These are phyloP conservation scores for Drosophila birchii DNA, from an alignment of 2,888 invertebrate species.

Conservation along the genomic window DNA sequence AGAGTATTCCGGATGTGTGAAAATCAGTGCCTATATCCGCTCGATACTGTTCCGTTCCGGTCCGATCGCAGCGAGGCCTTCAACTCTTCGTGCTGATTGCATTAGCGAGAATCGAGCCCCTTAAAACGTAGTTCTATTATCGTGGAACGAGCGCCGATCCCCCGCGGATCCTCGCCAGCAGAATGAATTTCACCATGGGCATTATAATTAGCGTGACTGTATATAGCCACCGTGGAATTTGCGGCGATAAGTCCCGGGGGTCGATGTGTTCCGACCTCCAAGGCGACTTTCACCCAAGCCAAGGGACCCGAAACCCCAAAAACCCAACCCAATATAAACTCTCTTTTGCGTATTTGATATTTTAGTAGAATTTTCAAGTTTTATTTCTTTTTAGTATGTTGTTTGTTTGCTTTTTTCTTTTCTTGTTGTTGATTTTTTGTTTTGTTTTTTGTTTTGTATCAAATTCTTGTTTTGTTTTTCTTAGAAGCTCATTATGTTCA, in stretches of 20 bases:
- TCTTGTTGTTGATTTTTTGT: conserved; percentile 38
- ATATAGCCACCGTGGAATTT: conserved; percentile 17
- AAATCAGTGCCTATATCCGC: conserved; percentile 13
- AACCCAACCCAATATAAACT: conserved; percentile 24
- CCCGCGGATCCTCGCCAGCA: conserved; percentile 16
- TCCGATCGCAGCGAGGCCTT: conserved; percentile 15
- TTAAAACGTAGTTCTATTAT: conserved; percentile 15
- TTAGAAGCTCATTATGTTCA: conserved; percentile 74
- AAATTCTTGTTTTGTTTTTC: conserved; percentile 66
- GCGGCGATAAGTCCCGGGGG: conserved; percentile 26
- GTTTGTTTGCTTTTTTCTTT: conserved; percentile 56
- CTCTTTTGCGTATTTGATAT: conserved; percentile 48
- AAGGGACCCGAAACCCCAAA: neutral
- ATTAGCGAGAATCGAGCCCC: conserved; percentile 28
- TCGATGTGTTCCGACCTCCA: conserved; percentile 27
- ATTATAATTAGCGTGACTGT: conserved; percentile 24
- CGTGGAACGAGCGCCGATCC: conserved; percentile 1
- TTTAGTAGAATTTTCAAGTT: conserved; percentile 67
- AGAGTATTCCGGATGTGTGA: conserved; percentile 26
- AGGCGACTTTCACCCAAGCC: conserved; percentile 22
- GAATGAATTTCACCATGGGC: conserved; percentile 28
- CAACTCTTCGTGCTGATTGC: conserved; percentile 18
- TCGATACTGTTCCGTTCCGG: conserved; percentile 23
- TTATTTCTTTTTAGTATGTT: conserved; percentile 62
- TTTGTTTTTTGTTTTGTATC: conserved; percentile 46